Base-by-base conservation (phyloP, 2,113 vertebrate species). In the Clarias magur region DNA sequence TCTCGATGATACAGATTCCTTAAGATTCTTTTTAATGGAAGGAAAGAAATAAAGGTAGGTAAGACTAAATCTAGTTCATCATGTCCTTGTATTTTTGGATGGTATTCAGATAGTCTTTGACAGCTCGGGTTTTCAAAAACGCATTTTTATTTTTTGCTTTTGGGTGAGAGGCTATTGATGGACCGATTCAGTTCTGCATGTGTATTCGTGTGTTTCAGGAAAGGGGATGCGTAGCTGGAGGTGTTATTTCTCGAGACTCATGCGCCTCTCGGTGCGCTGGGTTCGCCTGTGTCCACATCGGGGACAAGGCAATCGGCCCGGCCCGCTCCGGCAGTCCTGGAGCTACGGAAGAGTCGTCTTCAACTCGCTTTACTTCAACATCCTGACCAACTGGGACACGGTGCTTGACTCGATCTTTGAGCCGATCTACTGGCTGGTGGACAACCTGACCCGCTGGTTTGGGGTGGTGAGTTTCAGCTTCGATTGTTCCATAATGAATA, bases 371-470 rank as follows among this genome's bases (percentile, higher is more conserved):
- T 93, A 96, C 86, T 97, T 95, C 95, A 99, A 99, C 92, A 96
- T 95, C 91, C 97, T 98, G 85, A 96, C 91, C 89, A 95, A 97
- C 88, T 90, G 95, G 0, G 98, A 99, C 75, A 96, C 97, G 0
- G 91, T 96, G 81, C 94, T 99, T 0, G 98, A 99, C 90, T 97
- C 97, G 1, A 95, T 96, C 68, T 99, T 99, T 0, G 98, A 99
- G 87, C 98, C 98, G 0, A 23, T 99, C 85, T 99, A 98, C 95
- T 99, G 98, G 98, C 94, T 99, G 59, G 98, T 99, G 91, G 98
- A 99, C 93, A 96, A 97, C 0, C 93, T 99, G 91, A 99, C 98
- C 48, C 96, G 97, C 59, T 99, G 98, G 98, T 99, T 99, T 13
- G 98, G 98, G 0, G 95, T 99, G 96, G 98, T 99, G 92, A 96